These are phyloP conservation scores for Zaprionus bogoriensis DNA, from an alignment of 2,888 invertebrate genomes.

Conservation along the genomic window DNA sequence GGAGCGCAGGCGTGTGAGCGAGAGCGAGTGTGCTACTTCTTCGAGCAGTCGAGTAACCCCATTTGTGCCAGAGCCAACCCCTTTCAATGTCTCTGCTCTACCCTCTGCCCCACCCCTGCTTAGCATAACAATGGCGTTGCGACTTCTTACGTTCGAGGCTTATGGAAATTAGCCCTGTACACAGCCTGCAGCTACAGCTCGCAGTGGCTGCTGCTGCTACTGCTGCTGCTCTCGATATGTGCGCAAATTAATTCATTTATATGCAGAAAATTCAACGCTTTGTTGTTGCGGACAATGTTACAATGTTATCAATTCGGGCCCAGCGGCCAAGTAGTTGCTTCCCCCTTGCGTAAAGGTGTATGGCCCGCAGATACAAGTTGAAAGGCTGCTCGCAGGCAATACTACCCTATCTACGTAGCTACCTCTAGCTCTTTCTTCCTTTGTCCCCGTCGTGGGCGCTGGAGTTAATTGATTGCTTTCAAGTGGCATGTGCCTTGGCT, in stretches of 20 bases:
- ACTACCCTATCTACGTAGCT: too few relatives aligned
- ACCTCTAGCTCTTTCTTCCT: too few relatives aligned
- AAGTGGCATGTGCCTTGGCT: neutral
- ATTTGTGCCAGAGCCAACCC: slow-evolving; percentile 52
- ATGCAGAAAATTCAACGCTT: slow-evolving; percentile 73
- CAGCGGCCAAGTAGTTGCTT: slow-evolving; percentile 63
- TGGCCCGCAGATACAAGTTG: slow-evolving; percentile 28
- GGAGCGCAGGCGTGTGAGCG: neutral
- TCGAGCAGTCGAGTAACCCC: neutral
- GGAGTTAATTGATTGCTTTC: slow-evolving; percentile 57
- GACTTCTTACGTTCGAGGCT: slow-evolving; percentile 65
- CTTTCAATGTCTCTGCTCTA: slow-evolving; percentile 38
- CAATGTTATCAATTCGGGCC: slow-evolving; percentile 76
- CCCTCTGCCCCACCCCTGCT: slow-evolving; percentile 29
- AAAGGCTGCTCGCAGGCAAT: too few relatives aligned
- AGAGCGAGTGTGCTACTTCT: too few relatives aligned
- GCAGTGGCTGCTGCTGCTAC: slow-evolving; percentile 27
- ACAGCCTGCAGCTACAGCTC: slow-evolving; percentile 60
- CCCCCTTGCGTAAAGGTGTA: slow-evolving; percentile 21
- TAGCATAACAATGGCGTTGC: slow-evolving; percentile 79
- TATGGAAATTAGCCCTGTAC: slow-evolving; percentile 73
- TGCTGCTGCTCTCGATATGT: slow-evolving; percentile 8
- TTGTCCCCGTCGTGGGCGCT: slow-evolving; percentile 7
- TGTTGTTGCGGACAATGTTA: slow-evolving; percentile 60
- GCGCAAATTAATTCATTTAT: slow-evolving; percentile 80